Conservation (phyloP, 2,113 vertebrate genomes). For the Pollimyrus isidori region DNA sequence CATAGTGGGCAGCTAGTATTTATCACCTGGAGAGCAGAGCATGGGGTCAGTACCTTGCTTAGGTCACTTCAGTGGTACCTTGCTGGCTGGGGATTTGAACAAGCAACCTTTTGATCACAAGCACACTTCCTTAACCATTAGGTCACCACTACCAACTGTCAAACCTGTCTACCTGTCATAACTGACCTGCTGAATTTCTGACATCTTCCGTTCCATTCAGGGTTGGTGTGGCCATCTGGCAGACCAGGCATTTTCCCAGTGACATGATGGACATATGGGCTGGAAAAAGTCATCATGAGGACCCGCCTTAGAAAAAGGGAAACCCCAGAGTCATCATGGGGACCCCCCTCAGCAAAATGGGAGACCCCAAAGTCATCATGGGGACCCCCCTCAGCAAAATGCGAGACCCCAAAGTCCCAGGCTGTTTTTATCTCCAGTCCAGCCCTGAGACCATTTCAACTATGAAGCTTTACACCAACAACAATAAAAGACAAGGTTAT, state of each 20-base stretch:
- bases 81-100: neutral
- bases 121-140: neutral
- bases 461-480: neutral
- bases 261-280: neutral
- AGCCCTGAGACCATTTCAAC: neutral
- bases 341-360: neutral
- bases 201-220: neutral
- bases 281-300: neutral
- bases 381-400: conserved; percentile 40
- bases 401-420: neutral
- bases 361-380: neutral
- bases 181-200: neutral
- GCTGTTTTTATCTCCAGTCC: neutral
- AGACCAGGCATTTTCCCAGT: conserved; percentile 46
- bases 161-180: neutral
- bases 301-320: neutral
- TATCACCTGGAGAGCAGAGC: neutral
- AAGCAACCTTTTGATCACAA: neutral
- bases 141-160: neutral
- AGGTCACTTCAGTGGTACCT: neutral
- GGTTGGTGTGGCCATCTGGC: conserved; percentile 21
- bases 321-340: neutral
- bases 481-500: neutral
- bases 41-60: neutral
- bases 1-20: neutral